A percentile compares a stretch with the other conserved stretches of the same genome.
These are phyloP conservation scores for Actias luna DNA, from an alignment of 2,888 invertebrate genomes.

Conservation along the genomic window DNA sequence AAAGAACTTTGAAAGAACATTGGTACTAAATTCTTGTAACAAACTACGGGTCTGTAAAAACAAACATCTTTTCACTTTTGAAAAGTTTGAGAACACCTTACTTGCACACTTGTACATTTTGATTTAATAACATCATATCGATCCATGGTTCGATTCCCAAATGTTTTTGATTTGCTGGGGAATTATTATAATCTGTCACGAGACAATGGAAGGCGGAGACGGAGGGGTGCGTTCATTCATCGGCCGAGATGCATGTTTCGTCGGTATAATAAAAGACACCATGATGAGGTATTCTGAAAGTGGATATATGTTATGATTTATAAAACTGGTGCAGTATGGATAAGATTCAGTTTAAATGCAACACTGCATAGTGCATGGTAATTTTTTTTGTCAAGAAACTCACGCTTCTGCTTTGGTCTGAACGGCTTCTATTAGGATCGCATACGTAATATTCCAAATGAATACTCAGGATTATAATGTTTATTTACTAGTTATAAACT, in stretches of 20 bases:
- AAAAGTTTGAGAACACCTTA: slow-evolving; percentile 40
- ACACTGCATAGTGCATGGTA: neutral
- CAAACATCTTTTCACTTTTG: slow-evolving; percentile 9
- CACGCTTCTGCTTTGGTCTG: neutral
- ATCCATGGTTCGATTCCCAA: slow-evolving; percentile 73
- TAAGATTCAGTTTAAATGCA: neutral
- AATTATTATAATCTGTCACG: slow-evolving; percentile 74
- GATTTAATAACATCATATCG: slow-evolving; percentile 68
- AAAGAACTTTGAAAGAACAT: neutral
- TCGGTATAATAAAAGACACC: slow-evolving; percentile 6
- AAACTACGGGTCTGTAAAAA: neutral
- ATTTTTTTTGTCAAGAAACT: neutral
- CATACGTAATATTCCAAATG: no score
- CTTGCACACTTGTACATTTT: slow-evolving; percentile 39
- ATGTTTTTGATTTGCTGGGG: slow-evolving; percentile 76
- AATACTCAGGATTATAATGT: no score
- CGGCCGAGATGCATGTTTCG: slow-evolving; percentile 18
- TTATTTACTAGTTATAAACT: no score
- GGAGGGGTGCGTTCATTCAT: slow-evolving; percentile 49
- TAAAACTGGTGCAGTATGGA: neutral
- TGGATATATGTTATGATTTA: neutral
- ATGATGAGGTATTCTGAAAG: neutral
- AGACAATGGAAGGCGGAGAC: slow-evolving; percentile 73
- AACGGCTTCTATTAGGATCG: no score
- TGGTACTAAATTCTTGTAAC: neutral